Evolutionary conservation across 2,888 invertebrate species (phyloP).

Genomic region (Tuta absoluta): DNA sequence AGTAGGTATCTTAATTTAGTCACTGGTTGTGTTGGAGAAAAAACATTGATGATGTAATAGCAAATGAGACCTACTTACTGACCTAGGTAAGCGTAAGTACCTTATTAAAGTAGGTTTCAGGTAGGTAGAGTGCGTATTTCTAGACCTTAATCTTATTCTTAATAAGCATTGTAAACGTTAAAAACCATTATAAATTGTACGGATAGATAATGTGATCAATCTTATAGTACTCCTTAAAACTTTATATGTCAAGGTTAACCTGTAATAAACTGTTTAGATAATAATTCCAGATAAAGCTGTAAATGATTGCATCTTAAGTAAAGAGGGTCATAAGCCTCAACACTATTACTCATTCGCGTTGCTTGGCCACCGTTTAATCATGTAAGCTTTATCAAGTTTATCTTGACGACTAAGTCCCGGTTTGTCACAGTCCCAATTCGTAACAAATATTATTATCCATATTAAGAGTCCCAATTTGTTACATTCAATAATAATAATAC

Average conservation of each 20-base stretch:
- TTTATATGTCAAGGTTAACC: neutral
- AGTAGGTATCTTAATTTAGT: neutral
- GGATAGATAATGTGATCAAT: neutral
- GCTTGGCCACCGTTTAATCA: constrained; percentile 30
- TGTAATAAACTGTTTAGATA: constrained; percentile 3
- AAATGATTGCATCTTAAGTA: constrained; percentile 10
- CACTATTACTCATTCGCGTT: constrained; percentile 28
- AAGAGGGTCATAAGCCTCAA: constrained; percentile 19
- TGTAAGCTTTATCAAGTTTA: constrained; percentile 26
- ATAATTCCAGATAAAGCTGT: neutral
- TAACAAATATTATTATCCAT: no score
- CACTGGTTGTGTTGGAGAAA: neutral
- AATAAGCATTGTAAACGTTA: no score
- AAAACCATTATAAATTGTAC: no score
- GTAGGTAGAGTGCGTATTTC: no score
- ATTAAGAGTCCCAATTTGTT: no score
- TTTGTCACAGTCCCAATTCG: no score
- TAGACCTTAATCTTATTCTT: no score
- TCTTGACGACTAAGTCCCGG: constrained; percentile 3
- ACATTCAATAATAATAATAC: no score
- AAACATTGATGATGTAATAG: neutral
- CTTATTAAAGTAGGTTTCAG: neutral
- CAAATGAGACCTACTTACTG: neutral
- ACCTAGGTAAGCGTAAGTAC: neutral
- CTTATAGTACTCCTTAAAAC: neutral